phyloP scores from a whole-genome alignment of 2,888 invertebrate genomes.

The Lasioglossum morio region DNA sequence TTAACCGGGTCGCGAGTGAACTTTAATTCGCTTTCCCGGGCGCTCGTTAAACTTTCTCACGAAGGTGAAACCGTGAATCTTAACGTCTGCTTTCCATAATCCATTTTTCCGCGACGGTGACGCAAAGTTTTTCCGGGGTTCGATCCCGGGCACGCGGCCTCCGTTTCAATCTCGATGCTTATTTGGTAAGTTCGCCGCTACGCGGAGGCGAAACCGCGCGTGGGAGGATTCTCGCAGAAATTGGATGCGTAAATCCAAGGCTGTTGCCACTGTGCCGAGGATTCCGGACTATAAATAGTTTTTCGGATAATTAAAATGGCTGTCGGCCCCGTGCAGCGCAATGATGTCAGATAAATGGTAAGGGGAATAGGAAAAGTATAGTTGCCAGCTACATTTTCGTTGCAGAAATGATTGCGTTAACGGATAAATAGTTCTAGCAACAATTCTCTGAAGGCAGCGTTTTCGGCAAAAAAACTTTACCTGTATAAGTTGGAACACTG shows the following conservation, averaged over 20 bases:
- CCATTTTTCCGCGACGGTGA: constrained; percentile 18
- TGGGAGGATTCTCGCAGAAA: constrained; percentile 11
- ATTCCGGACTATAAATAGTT: background rate
- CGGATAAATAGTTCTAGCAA: too few species aligned
- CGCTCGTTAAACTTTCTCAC: constrained; percentile 18
- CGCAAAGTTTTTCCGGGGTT: background rate
- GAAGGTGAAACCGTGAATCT: constrained; percentile 36
- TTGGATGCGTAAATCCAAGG: constrained; percentile 27
- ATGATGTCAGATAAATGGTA: background rate
- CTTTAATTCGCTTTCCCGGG: constrained; percentile 23
- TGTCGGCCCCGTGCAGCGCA: background rate
- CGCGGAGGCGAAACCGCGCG: background rate
- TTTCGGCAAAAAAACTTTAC: too few species aligned
- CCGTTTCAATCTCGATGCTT: constrained; percentile 37
- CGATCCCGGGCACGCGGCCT: constrained; percentile 7
- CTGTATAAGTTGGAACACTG: too few species aligned
- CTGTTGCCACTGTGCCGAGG: background rate
- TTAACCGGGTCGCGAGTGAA: background rate
- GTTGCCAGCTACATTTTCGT: too few species aligned
- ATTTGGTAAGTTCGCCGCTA: background rate
- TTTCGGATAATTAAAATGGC: background rate
- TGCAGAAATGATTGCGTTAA: too few species aligned
- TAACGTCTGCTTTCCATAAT: constrained; percentile 49
- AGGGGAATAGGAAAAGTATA: too few species aligned
- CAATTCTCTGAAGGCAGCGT: too few species aligned